These are phyloP conservation scores for Stichodactyla mertensii DNA, from an alignment of 64 coral and sea anemone species.

Conservation along the genomic window DNA sequence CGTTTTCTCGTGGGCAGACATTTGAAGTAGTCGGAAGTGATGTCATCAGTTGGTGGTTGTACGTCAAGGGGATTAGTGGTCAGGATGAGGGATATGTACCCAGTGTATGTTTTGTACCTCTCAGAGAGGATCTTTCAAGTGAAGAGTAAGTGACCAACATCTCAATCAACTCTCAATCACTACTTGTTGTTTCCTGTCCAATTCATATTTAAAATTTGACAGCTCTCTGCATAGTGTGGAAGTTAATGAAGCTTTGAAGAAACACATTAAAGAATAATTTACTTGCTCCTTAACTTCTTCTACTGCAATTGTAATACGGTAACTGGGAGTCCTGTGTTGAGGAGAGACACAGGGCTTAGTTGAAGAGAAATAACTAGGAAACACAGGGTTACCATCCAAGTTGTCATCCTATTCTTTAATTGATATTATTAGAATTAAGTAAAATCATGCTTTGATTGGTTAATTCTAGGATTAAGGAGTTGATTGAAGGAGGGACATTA, in stretches of 20 bases:
- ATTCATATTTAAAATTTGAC: no score
- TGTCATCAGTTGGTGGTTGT: slow-evolving; percentile 39
- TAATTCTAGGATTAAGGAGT: slow-evolving; percentile 18
- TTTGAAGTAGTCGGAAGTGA: slow-evolving; percentile 50
- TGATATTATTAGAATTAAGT: neutral
- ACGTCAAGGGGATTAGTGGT: slow-evolving; percentile 29
- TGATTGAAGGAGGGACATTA: neutral
- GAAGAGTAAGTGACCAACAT: slow-evolving; percentile 40
- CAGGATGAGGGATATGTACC: slow-evolving; percentile 54
- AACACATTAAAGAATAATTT: no score
- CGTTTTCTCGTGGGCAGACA: slow-evolving; percentile 29
- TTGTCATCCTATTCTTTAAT: neutral
- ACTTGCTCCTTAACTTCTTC: no score
- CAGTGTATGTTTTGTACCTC: slow-evolving; percentile 35
- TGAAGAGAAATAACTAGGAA: no score
- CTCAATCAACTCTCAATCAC: neutral
- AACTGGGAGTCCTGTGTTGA: no score
- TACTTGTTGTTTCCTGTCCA: no score
- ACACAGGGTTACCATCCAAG: neutral
- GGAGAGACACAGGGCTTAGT: no score
- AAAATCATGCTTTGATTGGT: neutral
- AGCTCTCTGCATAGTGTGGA: no score
- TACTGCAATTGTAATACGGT: no score
- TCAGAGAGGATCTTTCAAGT: slow-evolving; percentile 25
- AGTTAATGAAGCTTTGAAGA: no score